Conservation (phyloP, 2,113 vertebrate species). For the Anser cygnoides region DNA sequence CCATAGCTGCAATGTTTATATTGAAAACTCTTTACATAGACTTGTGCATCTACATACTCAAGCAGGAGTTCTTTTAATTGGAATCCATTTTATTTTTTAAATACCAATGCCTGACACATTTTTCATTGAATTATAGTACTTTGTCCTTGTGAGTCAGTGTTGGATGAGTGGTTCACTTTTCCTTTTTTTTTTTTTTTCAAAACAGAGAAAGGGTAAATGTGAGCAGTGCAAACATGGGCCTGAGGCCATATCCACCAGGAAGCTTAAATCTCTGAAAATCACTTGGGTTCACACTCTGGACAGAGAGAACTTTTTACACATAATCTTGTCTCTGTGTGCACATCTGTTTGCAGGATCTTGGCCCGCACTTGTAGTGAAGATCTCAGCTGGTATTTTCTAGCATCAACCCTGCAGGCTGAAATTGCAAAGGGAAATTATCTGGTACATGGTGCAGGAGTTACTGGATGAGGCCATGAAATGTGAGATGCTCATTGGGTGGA, state of each 20-base stretch:
- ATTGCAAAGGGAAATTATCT: neutral
- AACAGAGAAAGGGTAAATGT: neutral
- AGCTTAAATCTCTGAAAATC: neutral
- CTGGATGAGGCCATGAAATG: neutral
- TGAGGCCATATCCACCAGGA: neutral
- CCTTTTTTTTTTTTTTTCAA: neutral
- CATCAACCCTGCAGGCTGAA: neutral
- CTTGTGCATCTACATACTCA: neutral
- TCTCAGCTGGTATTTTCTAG: neutral
- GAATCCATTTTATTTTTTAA: neutral
- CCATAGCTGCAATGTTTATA: neutral
- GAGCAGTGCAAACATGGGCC: neutral
- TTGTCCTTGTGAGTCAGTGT: neutral
- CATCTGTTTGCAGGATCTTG: neutral
- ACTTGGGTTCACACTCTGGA: neutral
- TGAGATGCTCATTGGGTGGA: neutral
- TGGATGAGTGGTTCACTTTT: neutral
- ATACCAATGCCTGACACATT: neutral
- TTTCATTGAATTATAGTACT: neutral
- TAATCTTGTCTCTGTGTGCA: neutral
- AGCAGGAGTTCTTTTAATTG: neutral
- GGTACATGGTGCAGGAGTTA: fast-evolving
- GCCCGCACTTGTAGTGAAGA: neutral
- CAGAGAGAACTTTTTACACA: neutral
- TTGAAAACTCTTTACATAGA: neutral